These are phyloP conservation scores for Hephaestus fuliginosus DNA, from an alignment of 2,797 vertebrate genomes.

Conservation along the genomic window DNA sequence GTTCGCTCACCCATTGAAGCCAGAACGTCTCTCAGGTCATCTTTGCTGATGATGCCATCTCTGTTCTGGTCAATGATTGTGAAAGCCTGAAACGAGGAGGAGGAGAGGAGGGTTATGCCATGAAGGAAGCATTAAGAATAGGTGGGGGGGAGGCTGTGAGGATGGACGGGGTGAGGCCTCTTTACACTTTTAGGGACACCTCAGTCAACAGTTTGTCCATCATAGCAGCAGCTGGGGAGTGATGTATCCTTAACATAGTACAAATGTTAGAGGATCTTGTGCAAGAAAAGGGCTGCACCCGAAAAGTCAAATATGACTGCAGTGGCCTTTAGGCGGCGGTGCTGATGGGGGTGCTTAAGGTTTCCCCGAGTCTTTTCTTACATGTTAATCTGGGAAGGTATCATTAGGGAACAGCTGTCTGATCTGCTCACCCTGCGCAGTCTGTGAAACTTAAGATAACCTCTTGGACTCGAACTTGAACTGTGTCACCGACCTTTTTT, in stretches of 20 bases:
- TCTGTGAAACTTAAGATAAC: constrained; percentile 79
- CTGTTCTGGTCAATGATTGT: constrained; percentile 96
- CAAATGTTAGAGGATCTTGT: constrained; percentile 23
- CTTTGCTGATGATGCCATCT: constrained; percentile 94
- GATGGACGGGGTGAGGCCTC: background rate
- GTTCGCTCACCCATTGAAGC: constrained; percentile 87
- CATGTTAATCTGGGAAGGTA: constrained; percentile 71
- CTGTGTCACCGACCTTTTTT: constrained; percentile 22
- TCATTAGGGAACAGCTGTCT: constrained; percentile 73
- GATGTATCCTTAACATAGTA: constrained; percentile 13
- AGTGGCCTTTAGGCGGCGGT: background rate
- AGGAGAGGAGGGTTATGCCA: background rate
- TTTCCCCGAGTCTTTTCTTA: constrained; percentile 51
- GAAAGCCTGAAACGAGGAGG: constrained; percentile 85
- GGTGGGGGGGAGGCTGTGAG: background rate
- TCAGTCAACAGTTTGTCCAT: constrained; percentile 33
- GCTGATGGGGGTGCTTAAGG: background rate
- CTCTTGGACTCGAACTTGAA: constrained; percentile 60
- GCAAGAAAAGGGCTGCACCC: constrained; percentile 15
- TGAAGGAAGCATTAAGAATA: background rate
- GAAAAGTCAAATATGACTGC: background rate
- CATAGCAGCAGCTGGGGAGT: constrained; percentile 17
- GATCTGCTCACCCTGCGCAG: constrained; percentile 39
- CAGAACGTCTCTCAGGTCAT: constrained; percentile 92
- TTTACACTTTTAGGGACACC: constrained; percentile 8